phyloP scores from a whole-genome alignment of 2,113 vertebrate genomes.

The Malurus elegans region DNA sequence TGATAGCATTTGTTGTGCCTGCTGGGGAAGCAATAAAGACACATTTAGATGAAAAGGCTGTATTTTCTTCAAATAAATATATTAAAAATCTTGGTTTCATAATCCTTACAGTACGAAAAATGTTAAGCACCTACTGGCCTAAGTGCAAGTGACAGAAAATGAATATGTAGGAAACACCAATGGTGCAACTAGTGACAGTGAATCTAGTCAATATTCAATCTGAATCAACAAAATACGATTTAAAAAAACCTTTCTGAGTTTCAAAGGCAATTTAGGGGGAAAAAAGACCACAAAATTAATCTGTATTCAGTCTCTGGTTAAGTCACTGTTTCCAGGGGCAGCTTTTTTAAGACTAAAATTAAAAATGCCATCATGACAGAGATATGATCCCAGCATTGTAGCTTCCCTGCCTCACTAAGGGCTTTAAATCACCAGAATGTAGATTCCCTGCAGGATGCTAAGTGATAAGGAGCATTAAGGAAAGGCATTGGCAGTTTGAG shows the following conservation, averaged over 20 bases:
- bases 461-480: background rate
- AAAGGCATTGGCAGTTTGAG: background rate
- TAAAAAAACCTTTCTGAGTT: background rate
- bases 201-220: background rate
- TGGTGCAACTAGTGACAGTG: background rate
- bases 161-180: slow-evolving; percentile 11
- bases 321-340: background rate
- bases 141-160: background rate
- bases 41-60: slow-evolving; percentile 19
- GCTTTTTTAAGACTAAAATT: background rate
- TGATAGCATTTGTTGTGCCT: background rate
- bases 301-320: background rate
- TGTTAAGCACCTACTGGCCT: background rate
- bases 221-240: background rate
- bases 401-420: background rate
- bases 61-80: slow-evolving; percentile 37
- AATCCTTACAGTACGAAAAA: slow-evolving; percentile 26
- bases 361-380: background rate
- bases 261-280: background rate
- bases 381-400: background rate
- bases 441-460: background rate
- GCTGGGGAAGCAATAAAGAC: background rate
- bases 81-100: slow-evolving; percentile 41
- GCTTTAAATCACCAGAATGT: background rate
- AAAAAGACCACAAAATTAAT: background rate